These are phyloP conservation scores for Myiozetetes cayanensis DNA, from an alignment of 2,113 vertebrate genomes.

Conservation along the genomic window DNA sequence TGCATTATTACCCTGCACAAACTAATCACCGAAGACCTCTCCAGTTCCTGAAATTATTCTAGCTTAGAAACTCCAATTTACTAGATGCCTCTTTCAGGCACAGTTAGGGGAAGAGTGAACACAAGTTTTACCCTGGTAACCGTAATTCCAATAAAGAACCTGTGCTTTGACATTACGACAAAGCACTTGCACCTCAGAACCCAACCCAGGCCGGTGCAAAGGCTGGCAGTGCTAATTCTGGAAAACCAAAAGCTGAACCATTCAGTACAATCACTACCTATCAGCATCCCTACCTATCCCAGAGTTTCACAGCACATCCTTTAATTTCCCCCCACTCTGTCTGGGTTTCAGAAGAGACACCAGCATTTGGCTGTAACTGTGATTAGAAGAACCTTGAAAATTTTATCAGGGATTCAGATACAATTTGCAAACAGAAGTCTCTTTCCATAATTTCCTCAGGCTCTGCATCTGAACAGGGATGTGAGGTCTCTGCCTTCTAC, in stretches of 20 bases:
- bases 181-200: background rate
- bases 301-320: background rate
- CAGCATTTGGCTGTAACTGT: background rate
- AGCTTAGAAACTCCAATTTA: background rate
- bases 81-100: background rate
- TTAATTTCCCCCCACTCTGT: background rate
- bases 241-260: background rate
- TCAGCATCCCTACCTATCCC: background rate
- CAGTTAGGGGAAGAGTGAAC: background rate
- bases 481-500: background rate
- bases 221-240: background rate
- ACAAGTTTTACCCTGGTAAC: background rate
- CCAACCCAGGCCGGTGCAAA: background rate
- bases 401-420: background rate
- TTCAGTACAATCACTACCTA: background rate
- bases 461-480: background rate
- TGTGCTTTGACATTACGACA: fast-evolving
- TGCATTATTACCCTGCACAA: background rate
- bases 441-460: background rate
- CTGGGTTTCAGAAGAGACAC: background rate
- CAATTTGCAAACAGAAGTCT: background rate
- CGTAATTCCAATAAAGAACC: background rate
- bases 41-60: background rate
- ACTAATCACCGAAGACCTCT: background rate
- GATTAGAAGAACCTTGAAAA: background rate